Evolutionary conservation across 2,113 vertebrate genomes (phyloP), one percentile per base, ranked within the genome.

Genomic region (Amblyopsis rosae): DNA sequence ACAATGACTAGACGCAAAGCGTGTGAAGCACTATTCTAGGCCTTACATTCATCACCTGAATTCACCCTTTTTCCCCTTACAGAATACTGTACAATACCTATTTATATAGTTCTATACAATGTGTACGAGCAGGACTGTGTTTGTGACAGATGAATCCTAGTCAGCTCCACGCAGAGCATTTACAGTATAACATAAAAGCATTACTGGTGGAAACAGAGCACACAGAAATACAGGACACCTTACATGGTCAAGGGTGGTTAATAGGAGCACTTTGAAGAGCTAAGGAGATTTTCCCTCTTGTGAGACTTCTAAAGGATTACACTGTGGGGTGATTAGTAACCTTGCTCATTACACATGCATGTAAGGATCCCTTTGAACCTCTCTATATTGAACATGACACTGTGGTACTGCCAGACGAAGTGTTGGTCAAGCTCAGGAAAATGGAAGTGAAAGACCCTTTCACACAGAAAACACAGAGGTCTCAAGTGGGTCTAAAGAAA

Each of bases 311-410:
- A 61, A 74, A 75, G 86, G 67, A 61, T 90, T 87, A 76, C 70
- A 66, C 81, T 83, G 82, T 77, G 82, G 88, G 84, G 79, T 78
- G 78, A 93, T 93, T 92, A 92, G 82, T 82, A 83, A 65, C 83
- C 59, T 69, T 1, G 45, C 75, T 89, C 80, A 91, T 91, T 82
- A 89, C 75, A 87, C 89, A 92, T 66, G 76, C 83, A 79, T 84
- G 84, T 75, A 67, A 81, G 80, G 83, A 86, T 80, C 12, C 75
- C 90, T 93, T 91, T 93, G 90, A 93, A 92, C 90, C 91, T 70
- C 67, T 68, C 69, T 68, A 64, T 68, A 64, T 32, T 66, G 75
- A 84, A 82, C 84, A 82, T 62, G 79, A 89, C 89, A 87, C 50
- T 16, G 77, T 60, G 12, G 33, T 9, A 49, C 49, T 68, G 49